phyloP scores from a whole-genome alignment of 2,888 invertebrate genomes.

The Neoitamus cyanurus region DNA sequence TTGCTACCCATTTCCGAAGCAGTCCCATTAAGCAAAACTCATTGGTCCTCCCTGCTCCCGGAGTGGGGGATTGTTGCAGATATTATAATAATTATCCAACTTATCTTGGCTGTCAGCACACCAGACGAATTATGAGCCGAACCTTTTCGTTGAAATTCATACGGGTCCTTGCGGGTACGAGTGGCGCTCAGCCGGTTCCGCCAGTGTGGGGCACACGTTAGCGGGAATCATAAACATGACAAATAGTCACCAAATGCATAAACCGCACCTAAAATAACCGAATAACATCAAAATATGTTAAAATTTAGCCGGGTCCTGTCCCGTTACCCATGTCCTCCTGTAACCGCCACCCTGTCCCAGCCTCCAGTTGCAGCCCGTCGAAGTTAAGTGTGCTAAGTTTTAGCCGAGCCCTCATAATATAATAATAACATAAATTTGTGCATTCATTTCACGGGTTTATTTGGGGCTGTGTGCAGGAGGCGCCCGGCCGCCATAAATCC shows the following conservation, averaged over 20 bases:
- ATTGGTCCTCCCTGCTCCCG: background rate
- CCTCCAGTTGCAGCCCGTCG: background rate
- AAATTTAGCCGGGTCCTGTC: slow-evolving; percentile 45
- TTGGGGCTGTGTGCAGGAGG: background rate
- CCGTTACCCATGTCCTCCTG: background rate
- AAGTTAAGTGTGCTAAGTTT: slow-evolving; percentile 40
- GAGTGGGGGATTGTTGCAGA: background rate
- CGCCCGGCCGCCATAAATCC: slow-evolving; percentile 46
- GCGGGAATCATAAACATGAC: slow-evolving; percentile 48
- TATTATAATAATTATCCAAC: slow-evolving; percentile 5
- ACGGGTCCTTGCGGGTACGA: background rate
- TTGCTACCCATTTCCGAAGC: background rate
- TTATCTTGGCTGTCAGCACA: background rate
- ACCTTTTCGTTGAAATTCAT: slow-evolving; percentile 1
- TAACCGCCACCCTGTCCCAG: background rate
- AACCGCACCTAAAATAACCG: slow-evolving; percentile 46
- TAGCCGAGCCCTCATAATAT: slow-evolving; percentile 42
- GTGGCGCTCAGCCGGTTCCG: background rate
- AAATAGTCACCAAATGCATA: slow-evolving; percentile 49
- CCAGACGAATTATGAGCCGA: background rate
- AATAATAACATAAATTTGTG: slow-evolving; percentile 45
- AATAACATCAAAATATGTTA: slow-evolving; percentile 50
- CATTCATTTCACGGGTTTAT: slow-evolving; percentile 2
- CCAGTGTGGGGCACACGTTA: background rate
- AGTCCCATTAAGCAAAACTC: background rate